Evolutionary conservation across 2,113 vertebrate species (phyloP).

Genomic region (Scopus umbretta): DNA sequence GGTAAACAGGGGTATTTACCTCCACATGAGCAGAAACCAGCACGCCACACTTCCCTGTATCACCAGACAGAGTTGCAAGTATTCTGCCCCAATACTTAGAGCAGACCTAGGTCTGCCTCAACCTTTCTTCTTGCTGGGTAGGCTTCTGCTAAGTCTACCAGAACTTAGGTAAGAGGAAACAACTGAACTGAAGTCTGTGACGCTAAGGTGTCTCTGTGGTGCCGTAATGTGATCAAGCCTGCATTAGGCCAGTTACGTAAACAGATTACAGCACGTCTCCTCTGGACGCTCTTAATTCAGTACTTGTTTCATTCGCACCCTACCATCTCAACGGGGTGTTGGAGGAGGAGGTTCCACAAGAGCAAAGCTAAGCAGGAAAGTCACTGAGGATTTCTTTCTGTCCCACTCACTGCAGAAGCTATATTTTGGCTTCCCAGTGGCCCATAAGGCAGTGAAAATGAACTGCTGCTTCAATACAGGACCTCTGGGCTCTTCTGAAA

Average conservation of each 20-base stretch:
- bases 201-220: neutral
- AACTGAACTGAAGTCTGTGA: neutral
- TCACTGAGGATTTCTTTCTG: neutral
- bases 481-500: neutral
- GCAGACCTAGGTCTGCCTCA: neutral
- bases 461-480: neutral
- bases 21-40: neutral
- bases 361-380: neutral
- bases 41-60: accelerated
- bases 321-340: neutral
- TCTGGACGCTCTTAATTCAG: neutral
- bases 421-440: neutral
- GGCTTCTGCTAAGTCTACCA: neutral
- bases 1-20: neutral
- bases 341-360: neutral
- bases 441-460: neutral
- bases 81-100: neutral
- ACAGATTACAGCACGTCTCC: neutral
- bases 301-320: neutral
- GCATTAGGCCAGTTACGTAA: neutral
- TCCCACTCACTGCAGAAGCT: neutral
- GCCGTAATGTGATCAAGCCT: neutral
- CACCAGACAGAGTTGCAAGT: neutral
- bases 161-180: neutral
- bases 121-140: neutral